These are phyloP conservation scores for Leucophenga montana DNA, from an alignment of 2,888 invertebrate species.

Conservation along the genomic window DNA sequence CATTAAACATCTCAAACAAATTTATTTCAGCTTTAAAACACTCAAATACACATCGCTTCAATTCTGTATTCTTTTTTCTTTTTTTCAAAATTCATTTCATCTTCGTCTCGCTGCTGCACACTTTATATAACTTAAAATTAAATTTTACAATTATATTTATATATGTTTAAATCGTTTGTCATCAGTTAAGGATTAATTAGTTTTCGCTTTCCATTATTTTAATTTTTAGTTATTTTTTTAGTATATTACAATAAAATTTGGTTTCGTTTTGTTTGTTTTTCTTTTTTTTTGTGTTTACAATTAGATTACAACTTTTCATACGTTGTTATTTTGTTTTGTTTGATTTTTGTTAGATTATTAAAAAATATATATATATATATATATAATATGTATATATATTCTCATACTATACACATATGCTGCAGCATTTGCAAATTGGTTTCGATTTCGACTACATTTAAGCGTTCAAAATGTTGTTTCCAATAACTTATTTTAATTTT, in stretches of 20 bases:
- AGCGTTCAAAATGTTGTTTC: too few species aligned
- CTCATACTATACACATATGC: neutral
- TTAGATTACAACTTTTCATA: constrained; percentile 2
- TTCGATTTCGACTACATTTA: neutral
- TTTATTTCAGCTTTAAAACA: constrained; percentile 27
- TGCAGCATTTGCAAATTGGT: neutral
- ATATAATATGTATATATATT: neutral
- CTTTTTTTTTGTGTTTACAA: constrained; percentile 4
- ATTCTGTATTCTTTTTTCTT: neutral
- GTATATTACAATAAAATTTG: constrained; percentile 16
- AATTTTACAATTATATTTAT: constrained; percentile 11
- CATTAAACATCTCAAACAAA: constrained; percentile 26
- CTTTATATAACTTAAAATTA: neutral
- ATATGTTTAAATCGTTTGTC: constrained; percentile 6
- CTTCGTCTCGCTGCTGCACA: neutral
- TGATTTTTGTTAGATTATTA: neutral
- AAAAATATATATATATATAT: neutral
- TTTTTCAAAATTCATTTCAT: neutral
- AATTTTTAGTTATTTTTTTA: neutral
- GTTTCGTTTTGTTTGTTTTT: constrained; percentile 10
- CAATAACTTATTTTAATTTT: too few species aligned
- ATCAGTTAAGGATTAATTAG: neutral
- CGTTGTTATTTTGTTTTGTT: neutral
- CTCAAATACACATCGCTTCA: constrained; percentile 21
- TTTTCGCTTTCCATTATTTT: neutral